These are phyloP conservation scores for Rhombomys opimus DNA, from an alignment of 2,113 vertebrate species.

Conservation along the genomic window DNA sequence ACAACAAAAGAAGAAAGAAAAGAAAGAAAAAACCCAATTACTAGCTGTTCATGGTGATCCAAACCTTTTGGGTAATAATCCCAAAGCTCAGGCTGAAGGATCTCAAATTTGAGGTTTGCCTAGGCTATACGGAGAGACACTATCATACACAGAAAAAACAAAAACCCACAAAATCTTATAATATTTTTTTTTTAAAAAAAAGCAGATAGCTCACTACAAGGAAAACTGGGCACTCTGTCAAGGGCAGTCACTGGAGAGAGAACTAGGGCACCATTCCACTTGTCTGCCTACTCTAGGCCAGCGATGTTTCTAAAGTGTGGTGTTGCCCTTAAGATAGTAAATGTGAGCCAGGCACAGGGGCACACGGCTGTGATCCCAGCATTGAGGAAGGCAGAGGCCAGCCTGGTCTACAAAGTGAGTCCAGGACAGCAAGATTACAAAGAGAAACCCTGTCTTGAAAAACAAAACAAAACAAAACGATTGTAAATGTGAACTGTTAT, in stretches of 20 bases:
- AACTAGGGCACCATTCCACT: background rate
- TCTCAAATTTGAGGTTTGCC: background rate
- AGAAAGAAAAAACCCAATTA: background rate
- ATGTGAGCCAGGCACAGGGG: conserved; percentile 21
- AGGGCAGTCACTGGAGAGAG: conserved; percentile 27
- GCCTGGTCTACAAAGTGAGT: no score
- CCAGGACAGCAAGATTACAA: no score
- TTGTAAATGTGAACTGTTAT: conserved; percentile 47
- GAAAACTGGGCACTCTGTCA: conserved; percentile 2
- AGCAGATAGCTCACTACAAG: conserved; percentile 29
- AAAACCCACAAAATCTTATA: background rate
- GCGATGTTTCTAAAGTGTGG: conserved; percentile 58
- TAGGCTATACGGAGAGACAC: background rate
- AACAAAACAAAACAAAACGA: background rate
- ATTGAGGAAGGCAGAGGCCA: no score
- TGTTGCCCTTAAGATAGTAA: conserved; percentile 13
- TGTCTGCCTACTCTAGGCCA: conserved; percentile 2
- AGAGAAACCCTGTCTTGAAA: no score
- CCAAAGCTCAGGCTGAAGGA: background rate
- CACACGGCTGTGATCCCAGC: no score
- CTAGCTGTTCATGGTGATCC: background rate
- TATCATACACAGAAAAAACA: background rate
- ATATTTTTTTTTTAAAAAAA: conserved; percentile 52
- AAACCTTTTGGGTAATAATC: background rate
- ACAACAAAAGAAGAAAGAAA: background rate